A percentile compares a stretch with the other conserved stretches of the same genome.
These are phyloP conservation scores for Agrochola macilenta DNA, from an alignment of 2,888 invertebrate species.

Conservation along the genomic window DNA sequence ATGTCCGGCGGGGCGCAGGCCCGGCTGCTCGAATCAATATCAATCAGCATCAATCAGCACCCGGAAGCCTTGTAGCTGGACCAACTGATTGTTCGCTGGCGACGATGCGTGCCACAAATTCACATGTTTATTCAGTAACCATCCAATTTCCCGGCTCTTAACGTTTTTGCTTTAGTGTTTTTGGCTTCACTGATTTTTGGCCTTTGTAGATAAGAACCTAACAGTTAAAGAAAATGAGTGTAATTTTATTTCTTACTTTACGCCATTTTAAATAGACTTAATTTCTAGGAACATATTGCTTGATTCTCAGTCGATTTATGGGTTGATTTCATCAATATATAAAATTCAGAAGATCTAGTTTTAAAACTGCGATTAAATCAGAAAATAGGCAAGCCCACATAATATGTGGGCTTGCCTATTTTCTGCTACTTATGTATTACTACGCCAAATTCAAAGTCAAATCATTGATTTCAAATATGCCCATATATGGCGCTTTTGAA, in stretches of 20 bases:
- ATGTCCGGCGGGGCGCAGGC: slow-evolving; percentile 65
- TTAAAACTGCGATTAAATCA: background rate
- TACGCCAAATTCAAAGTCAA: too few relatives aligned
- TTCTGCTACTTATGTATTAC: too few relatives aligned
- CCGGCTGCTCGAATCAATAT: slow-evolving; percentile 79
- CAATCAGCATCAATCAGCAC: slow-evolving; percentile 86
- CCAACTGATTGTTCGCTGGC: slow-evolving; percentile 78
- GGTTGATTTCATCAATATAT: background rate
- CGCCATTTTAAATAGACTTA: background rate
- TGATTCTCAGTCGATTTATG: background rate
- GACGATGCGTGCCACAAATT: slow-evolving; percentile 59
- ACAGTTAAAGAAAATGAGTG: background rate
- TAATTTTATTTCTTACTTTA: background rate
- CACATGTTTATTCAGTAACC: slow-evolving; percentile 53
- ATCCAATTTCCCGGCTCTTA: slow-evolving; percentile 31
- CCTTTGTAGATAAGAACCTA: background rate
- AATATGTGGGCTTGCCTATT: background rate
- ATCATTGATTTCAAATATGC: too few relatives aligned
- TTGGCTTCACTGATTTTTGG: slow-evolving; percentile 22
- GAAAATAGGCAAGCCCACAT: background rate
- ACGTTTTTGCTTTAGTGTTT: slow-evolving; percentile 30
- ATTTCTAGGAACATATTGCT: background rate
- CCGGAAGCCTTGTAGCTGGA: slow-evolving; percentile 85
- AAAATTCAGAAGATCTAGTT: background rate
- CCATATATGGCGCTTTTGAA: too few relatives aligned